Evolutionary conservation across 2,888 invertebrate genomes (phyloP).

Genomic region (Sinhomidia bicolor): DNA sequence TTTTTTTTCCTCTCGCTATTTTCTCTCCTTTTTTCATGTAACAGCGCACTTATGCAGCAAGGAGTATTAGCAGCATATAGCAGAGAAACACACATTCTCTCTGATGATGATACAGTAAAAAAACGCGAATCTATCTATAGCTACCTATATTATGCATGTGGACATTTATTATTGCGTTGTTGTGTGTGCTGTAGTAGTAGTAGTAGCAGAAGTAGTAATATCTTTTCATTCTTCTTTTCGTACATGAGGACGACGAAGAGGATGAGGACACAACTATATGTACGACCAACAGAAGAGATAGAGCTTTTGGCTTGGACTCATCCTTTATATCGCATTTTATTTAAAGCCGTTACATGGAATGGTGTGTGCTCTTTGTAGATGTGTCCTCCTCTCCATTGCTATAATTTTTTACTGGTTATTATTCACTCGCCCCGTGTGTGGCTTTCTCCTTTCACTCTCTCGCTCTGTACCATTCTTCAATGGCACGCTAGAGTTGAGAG

Average conservation of each 20-base stretch:
- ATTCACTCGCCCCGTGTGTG: slow-evolving; percentile 44
- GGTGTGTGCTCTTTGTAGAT: background rate
- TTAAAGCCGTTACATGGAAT: slow-evolving; percentile 14
- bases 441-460: background rate
- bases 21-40: slow-evolving; percentile 49
- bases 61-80: background rate
- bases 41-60: slow-evolving; percentile 28
- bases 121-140: background rate
- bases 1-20: slow-evolving; percentile 2
- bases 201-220: too few species aligned
- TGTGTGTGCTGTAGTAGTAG: background rate
- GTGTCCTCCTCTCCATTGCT: slow-evolving; percentile 2
- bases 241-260: background rate
- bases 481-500: too few species aligned
- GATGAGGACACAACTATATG: too few species aligned
- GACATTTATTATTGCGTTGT: background rate
- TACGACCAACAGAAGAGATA: background rate
- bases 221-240: background rate
- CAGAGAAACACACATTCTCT: background rate
- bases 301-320: slow-evolving; percentile 7
- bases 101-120: slow-evolving; percentile 6
- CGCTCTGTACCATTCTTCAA: slow-evolving; percentile 15
- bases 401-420: slow-evolving; percentile 54
- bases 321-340: slow-evolving; percentile 39
- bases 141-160: background rate